These are phyloP conservation scores for Prolemur simus DNA, from an alignment of 2,113 vertebrate genomes.

Conservation along the genomic window DNA sequence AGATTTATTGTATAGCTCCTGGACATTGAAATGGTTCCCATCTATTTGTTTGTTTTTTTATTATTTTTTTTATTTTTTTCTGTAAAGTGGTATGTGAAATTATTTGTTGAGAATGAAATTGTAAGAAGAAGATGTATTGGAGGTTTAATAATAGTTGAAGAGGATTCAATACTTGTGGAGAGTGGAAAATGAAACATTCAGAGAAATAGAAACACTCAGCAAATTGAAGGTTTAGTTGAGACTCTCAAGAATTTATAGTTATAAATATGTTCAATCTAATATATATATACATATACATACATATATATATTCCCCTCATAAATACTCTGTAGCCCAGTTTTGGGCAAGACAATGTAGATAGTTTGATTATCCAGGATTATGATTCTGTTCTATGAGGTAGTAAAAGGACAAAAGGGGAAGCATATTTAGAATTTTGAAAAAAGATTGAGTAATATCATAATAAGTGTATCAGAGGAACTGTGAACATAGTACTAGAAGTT, in stretches of 20 bases:
- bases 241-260: background rate
- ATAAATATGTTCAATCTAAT: background rate
- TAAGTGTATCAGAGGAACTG: background rate
- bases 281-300: background rate
- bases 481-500: background rate
- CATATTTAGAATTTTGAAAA: background rate
- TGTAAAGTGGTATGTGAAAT: background rate
- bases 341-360: background rate
- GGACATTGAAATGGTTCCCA: background rate
- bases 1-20: background rate
- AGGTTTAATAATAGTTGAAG: constrained; percentile 7
- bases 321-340: background rate
- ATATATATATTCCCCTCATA: background rate
- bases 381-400: background rate
- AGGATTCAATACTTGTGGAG: background rate
- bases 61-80: background rate
- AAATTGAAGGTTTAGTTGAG: background rate
- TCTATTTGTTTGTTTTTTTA: background rate
- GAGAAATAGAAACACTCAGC: background rate
- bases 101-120: background rate
- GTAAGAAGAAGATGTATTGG: background rate
- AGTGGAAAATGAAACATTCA: background rate
- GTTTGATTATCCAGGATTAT: background rate
- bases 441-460: background rate
- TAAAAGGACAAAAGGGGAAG: background rate